These are phyloP conservation scores for Melinopterus prodromus DNA, from an alignment of 2,888 invertebrate genomes.

Conservation along the genomic window DNA sequence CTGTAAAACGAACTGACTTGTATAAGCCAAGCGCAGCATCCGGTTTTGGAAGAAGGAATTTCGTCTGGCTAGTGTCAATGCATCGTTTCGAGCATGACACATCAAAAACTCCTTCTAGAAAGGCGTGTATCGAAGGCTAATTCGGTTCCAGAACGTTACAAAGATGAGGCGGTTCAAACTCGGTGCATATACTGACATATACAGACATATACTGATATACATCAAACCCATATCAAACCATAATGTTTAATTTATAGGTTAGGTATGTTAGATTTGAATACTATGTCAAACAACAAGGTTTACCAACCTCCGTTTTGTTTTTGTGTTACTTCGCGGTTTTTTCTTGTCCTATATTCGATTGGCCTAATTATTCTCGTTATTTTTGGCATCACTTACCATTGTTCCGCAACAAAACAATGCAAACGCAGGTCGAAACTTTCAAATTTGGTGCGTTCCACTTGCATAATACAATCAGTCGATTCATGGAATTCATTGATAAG, in stretches of 20 bases:
- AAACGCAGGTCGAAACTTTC: conserved; percentile 4
- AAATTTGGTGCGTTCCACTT: not conserved
- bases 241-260: too few species aligned
- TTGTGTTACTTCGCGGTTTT: not conserved
- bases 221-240: too few species aligned
- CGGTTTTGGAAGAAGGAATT: not conserved
- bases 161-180: not conserved
- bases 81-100: not conserved
- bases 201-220: too few species aligned
- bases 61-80: not conserved
- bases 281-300: too few species aligned
- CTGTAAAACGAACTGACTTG: not conserved
- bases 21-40: not conserved
- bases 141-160: not conserved
- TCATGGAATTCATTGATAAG: not conserved
- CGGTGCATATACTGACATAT: too few species aligned
- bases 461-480: not conserved
- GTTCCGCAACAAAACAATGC: not conserved
- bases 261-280: too few species aligned
- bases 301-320: too few species aligned
- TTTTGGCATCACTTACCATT: not conserved
- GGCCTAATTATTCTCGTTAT: not conserved
- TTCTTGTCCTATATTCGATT: not conserved
- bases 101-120: not conserved
- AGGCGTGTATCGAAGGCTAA: not conserved